Conservation (phyloP, 2,888 invertebrate genomes). For the Idaea dimidiata region DNA sequence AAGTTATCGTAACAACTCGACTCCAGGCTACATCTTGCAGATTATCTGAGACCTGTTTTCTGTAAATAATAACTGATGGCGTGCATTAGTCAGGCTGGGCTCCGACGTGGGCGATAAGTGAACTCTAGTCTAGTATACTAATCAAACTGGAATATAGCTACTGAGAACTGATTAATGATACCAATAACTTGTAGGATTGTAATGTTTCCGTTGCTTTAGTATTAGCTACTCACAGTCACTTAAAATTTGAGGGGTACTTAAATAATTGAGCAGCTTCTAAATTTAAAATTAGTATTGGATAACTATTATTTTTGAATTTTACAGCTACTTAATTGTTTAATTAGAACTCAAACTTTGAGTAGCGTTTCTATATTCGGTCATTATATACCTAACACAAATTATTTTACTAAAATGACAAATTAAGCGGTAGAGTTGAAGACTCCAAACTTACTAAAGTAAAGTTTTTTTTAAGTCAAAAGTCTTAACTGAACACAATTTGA, state of each 20-base stretch:
- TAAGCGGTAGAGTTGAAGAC: not conserved
- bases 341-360: too few relatives aligned
- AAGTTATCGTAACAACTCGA: constrained; percentile 10
- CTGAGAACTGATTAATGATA: constrained; percentile 1
- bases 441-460: too few relatives aligned
- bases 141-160: not conserved
- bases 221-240: not conserved
- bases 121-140: not conserved
- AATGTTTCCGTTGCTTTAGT: not conserved
- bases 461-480: too few relatives aligned
- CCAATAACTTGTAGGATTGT: not conserved
- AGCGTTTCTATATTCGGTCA: too few relatives aligned
- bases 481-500: too few relatives aligned
- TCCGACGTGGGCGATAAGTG: constrained; percentile 33
- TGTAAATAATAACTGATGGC: constrained; percentile 61
- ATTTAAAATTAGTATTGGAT: too few relatives aligned
- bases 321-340: too few relatives aligned
- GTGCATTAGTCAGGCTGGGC: constrained; percentile 68
- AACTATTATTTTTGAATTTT: too few relatives aligned
- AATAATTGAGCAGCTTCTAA: too few relatives aligned
- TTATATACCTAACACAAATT: not conserved
- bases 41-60: constrained; percentile 33
- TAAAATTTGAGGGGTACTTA: too few relatives aligned
- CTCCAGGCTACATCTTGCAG: constrained; percentile 28
- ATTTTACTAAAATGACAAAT: not conserved